A percentile compares a stretch with the other conserved stretches of the same genome.
Conservation (phyloP, 2,797 vertebrate species). For the Sebastes vulpes region DNA sequence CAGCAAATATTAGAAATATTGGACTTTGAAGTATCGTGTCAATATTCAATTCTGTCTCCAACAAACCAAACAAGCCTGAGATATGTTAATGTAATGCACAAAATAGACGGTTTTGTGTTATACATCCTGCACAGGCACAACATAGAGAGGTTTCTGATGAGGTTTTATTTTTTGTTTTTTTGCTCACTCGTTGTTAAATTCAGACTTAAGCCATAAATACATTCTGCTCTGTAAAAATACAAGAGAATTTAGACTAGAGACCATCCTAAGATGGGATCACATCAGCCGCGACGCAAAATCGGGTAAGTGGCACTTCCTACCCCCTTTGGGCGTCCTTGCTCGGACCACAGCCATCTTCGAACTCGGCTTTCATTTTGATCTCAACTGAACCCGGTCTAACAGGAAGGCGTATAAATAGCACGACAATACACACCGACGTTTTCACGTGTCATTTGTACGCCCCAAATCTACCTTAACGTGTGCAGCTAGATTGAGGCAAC, state of each 20-base stretch:
- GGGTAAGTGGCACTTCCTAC: not conserved
- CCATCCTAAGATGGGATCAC: not conserved
- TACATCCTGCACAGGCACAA: not conserved
- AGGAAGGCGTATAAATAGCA: too few relatives aligned
- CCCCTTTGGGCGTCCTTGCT: rapidly evolving
- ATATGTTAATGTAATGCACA: not conserved
- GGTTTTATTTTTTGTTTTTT: not conserved
- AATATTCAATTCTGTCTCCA: not conserved
- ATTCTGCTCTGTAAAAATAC: not conserved
- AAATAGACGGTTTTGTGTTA: not conserved
- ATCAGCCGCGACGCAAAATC: not conserved
- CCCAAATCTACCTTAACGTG: too few relatives aligned
- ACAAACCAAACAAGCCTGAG: not conserved
- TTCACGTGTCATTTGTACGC: too few relatives aligned
- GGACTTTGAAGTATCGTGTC: not conserved
- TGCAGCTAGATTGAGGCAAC: too few relatives aligned
- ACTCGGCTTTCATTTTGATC: not conserved
- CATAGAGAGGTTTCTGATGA: not conserved
- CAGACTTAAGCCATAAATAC: not conserved
- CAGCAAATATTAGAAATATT: not conserved
- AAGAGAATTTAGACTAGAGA: not conserved
- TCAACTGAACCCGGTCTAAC: not conserved
- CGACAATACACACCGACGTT: too few relatives aligned
- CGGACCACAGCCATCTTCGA: not conserved
- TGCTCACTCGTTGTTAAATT: not conserved